phyloP scores from a whole-genome alignment of 1,140 invertebrate species.

The Physella acuta region DNA sequence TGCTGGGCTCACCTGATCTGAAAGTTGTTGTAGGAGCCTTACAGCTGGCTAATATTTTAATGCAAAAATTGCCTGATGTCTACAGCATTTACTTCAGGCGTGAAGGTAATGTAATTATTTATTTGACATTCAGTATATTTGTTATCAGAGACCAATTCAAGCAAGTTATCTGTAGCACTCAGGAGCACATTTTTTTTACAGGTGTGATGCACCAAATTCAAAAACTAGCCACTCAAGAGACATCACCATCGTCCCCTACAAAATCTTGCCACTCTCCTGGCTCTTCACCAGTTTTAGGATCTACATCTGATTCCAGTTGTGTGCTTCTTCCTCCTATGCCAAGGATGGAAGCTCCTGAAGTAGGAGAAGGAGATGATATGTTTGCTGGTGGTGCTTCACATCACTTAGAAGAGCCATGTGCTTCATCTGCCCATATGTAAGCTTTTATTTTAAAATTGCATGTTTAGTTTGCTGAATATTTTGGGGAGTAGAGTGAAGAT shows the following conservation, averaged over 20 bases:
- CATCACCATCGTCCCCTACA: conserved; percentile 18
- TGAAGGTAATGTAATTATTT: conserved; percentile 67
- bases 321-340: conserved; percentile 5
- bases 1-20: conserved; percentile 94
- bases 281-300: conserved; percentile 1
- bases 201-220: conserved; percentile 82
- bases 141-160: no score
- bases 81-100: conserved; percentile 92
- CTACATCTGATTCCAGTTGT: neutral
- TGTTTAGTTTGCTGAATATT: neutral
- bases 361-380: conserved; percentile 7
- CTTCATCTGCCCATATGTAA: conserved; percentile 63
- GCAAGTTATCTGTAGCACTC: no score
- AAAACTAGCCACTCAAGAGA: conserved; percentile 68
- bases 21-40: conserved; percentile 95
- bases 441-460: conserved; percentile 3
- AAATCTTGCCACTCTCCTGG: conserved; percentile 20
- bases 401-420: conserved; percentile 42
- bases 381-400: conserved; percentile 17
- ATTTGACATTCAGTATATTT: neutral
- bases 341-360: conserved; percentile 14
- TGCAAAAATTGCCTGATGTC: conserved; percentile 91
- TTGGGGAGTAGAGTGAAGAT: neutral
- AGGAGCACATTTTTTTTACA: no score
- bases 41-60: conserved; percentile 93